Percentiles rank a stretch among this genome's conserved stretches.
phyloP scores from a whole-genome alignment of 2,113 vertebrate species.

The Clarias magur region DNA sequence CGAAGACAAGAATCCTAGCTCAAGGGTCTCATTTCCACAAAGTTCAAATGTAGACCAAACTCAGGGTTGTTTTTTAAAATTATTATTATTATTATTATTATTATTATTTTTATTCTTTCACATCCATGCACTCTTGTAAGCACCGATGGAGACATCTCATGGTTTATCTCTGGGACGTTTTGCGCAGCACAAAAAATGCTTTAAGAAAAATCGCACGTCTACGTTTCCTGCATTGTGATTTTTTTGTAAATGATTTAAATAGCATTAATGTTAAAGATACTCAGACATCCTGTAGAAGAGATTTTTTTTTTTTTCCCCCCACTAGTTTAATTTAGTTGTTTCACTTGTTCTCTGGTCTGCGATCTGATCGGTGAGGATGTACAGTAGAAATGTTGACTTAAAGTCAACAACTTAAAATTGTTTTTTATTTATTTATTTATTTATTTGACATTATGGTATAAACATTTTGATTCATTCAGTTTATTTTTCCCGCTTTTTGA shows the following conservation, averaged over 20 bases:
- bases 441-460: neutral
- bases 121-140: neutral
- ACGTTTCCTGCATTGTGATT: neutral
- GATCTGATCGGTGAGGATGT: neutral
- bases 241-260: neutral
- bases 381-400: neutral
- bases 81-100: too few relatives aligned
- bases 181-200: neutral
- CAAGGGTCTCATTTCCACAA: too few relatives aligned
- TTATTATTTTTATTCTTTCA: too few relatives aligned
- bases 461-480: neutral
- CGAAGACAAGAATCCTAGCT: neutral
- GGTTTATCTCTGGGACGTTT: neutral
- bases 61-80: too few relatives aligned
- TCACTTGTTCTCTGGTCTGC: neutral
- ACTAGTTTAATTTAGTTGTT: neutral
- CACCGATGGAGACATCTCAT: neutral
- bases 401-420: too few relatives aligned
- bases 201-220: neutral
- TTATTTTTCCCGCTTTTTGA: neutral
- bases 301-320: too few relatives aligned
- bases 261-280: neutral
- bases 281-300: neutral
- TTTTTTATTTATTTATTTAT: too few relatives aligned
- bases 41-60: too few relatives aligned